Evolutionary conservation across 1,140 invertebrate species (phyloP).

Genomic region (Grapholita molesta): DNA sequence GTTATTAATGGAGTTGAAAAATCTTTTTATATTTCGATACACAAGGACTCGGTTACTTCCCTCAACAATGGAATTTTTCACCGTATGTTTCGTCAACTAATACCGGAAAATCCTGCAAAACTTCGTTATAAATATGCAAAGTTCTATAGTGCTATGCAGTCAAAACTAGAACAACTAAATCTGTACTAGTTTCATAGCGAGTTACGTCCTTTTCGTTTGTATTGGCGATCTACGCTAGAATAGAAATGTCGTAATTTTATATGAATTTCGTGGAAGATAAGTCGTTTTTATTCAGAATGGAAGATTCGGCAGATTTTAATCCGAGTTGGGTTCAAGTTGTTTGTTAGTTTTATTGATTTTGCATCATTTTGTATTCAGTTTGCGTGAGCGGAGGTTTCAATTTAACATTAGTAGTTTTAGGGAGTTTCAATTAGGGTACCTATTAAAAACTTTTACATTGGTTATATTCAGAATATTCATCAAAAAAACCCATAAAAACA

Average conservation of each 20-base stretch:
- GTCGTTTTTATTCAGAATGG: background rate
- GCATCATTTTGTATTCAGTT: background rate
- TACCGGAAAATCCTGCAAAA: background rate
- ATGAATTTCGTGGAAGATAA: background rate
- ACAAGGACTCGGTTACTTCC: no score
- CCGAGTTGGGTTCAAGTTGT: background rate
- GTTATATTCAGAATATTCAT: no score
- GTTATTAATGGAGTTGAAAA: no score
- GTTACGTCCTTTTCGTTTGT: background rate
- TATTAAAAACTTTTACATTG: background rate
- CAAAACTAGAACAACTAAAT: background rate
- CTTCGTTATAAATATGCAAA: background rate
- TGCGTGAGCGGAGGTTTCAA: background rate
- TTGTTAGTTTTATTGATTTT: conserved; percentile 1
- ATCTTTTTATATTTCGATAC: no score
- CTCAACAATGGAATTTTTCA: background rate
- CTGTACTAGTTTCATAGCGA: background rate
- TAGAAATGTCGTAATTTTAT: background rate
- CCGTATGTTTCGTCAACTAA: background rate
- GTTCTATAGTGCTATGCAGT: background rate
- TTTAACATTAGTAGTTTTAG: background rate
- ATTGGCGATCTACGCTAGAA: background rate
- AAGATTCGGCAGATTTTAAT: background rate
- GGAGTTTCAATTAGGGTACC: background rate
- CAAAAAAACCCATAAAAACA: no score